Percentiles rank a stretch among this genome's conserved stretches.
Evolutionary conservation across 2,888 invertebrate species (phyloP).

Genomic region (Lypha dubia): DNA sequence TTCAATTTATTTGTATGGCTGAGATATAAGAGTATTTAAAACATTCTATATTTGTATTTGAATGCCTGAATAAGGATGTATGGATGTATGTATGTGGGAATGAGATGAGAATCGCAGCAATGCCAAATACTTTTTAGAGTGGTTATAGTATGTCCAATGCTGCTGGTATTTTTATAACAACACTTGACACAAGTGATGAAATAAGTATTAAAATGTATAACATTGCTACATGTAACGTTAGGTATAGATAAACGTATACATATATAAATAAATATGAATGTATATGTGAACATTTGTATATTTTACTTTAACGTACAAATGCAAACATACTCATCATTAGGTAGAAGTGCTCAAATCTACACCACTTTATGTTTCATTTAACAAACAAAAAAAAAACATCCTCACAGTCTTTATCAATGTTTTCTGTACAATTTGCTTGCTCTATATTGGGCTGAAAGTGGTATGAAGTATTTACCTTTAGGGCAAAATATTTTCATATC

Average conservation of each 20-base stretch:
- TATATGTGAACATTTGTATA: not conserved
- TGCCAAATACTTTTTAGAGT: conserved; percentile 9
- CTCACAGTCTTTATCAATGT: not conserved
- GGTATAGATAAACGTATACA: not conserved
- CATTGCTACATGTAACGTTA: not conserved
- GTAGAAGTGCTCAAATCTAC: conserved; percentile 3
- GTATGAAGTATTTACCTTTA: too few species aligned
- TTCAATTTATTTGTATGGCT: conserved; percentile 29
- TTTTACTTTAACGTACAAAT: not conserved
- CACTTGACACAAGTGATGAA: conserved; percentile 35
- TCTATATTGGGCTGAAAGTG: too few species aligned
- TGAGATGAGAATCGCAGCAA: conserved; percentile 26
- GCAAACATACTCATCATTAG: not conserved
- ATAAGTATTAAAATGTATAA: not conserved
- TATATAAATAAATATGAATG: not conserved
- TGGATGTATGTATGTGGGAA: too few species aligned
- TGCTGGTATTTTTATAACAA: conserved; percentile 48
- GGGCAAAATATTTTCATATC: too few species aligned
- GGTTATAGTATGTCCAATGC: conserved; percentile 36
- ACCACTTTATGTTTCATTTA: conserved; percentile 24
- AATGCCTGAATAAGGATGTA: not conserved
- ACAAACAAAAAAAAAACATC: conserved; percentile 6
- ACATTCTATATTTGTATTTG: not conserved
- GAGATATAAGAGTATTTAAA: not conserved
- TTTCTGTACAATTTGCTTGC: not conserved